phyloP scores from a whole-genome alignment of 53 echinoderm and acorn worm genomes.

The Glandiceps talaboti region DNA sequence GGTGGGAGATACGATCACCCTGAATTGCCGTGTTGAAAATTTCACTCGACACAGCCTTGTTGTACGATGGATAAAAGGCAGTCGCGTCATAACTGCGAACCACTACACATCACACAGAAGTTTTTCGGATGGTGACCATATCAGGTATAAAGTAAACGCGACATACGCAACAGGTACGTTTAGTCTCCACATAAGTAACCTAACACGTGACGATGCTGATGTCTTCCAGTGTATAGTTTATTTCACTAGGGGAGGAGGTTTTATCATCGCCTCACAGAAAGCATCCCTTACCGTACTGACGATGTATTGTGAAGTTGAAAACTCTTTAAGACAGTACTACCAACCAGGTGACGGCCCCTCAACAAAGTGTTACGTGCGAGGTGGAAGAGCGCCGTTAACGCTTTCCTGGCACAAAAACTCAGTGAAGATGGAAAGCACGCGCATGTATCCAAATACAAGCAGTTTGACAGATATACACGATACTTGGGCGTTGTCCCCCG shows the following conservation, averaged over 20 bases:
- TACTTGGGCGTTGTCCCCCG: background rate
- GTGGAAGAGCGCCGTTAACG: too few relatives aligned
- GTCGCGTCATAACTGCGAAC: background rate
- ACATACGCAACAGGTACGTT: too few relatives aligned
- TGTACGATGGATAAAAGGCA: background rate
- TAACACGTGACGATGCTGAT: background rate
- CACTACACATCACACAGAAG: background rate
- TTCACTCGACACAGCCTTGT: background rate
- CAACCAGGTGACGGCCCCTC: background rate
- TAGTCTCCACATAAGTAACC: background rate
- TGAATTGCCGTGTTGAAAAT: background rate
- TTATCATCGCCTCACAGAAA: background rate
- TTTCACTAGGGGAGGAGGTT: background rate
- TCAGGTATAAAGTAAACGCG: too few relatives aligned
- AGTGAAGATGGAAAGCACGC: background rate
- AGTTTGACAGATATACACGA: background rate
- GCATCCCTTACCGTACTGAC: background rate
- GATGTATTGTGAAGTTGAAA: background rate
- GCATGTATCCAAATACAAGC: background rate
- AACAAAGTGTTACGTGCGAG: background rate
- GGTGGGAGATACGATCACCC: background rate
- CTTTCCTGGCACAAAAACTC: too few relatives aligned
- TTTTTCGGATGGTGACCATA: too few relatives aligned
- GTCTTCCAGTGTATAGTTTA: background rate
- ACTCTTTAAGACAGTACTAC: background rate